Evolutionary conservation across 2,113 vertebrate species (phyloP).

Genomic region (Nesoenas mayeri): DNA sequence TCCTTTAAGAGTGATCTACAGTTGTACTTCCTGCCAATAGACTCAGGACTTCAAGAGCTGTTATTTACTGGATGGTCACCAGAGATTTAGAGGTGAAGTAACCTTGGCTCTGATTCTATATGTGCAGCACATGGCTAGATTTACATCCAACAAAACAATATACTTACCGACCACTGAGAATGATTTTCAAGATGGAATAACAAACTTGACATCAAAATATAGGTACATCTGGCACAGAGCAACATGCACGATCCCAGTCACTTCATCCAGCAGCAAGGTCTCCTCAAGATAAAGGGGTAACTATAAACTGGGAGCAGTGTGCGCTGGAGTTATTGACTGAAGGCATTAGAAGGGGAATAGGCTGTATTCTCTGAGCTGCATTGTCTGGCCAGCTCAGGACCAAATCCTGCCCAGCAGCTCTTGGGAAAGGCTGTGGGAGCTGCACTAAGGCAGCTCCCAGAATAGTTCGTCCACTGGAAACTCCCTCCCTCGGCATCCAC

Average conservation of each 20-base stretch:
- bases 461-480: neutral
- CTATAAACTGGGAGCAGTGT: neutral
- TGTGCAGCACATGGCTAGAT: neutral
- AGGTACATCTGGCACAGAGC: neutral
- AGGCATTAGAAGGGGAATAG: neutral
- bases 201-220: neutral
- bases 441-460: neutral
- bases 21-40: slow-evolving; percentile 7
- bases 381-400: neutral
- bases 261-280: neutral
- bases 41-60: neutral
- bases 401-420: neutral
- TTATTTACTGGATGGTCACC: slow-evolving; percentile 41
- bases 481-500: neutral
- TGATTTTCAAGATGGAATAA: neutral
- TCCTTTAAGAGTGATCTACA: slow-evolving; percentile 1
- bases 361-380: neutral
- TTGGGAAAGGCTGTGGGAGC: neutral
- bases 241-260: neutral
- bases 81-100: slow-evolving; percentile 40
- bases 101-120: neutral
- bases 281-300: neutral
- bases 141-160: neutral
- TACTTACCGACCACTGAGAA: neutral
- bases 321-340: neutral